phyloP scores from a whole-genome alignment of 1,140 invertebrate genomes.

The Campoletis sonorensis region DNA sequence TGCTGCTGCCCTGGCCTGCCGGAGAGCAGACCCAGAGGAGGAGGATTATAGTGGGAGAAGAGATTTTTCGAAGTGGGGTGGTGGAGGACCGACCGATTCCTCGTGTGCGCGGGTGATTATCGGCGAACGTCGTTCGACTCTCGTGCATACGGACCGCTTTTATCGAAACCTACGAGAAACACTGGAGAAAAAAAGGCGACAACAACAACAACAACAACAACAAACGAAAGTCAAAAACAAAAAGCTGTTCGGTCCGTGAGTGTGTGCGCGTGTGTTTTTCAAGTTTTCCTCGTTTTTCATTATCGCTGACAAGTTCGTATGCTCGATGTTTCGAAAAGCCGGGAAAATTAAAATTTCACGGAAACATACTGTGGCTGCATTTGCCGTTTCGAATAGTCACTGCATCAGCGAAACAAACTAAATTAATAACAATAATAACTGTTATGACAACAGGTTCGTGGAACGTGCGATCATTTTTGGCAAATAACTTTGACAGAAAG shows the following conservation, averaged over 20 bases:
- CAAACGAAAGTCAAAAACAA: background rate
- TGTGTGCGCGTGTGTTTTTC: background rate
- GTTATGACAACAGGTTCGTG: too few species aligned
- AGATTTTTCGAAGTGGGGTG: slow-evolving; percentile 38
- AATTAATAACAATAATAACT: too few species aligned
- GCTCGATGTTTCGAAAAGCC: too few species aligned
- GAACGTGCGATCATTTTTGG: too few species aligned
- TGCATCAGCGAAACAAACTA: too few species aligned
- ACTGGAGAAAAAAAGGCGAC: too few species aligned
- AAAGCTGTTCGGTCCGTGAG: background rate
- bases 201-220: too few species aligned
- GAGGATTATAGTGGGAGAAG: slow-evolving; percentile 38
- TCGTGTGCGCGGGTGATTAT: slow-evolving; percentile 57
- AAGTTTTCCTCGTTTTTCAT: background rate
- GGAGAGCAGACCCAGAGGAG: slow-evolving; percentile 44
- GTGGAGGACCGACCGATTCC: slow-evolving; percentile 59
- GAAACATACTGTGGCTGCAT: too few species aligned
- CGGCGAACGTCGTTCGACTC: slow-evolving; percentile 54
- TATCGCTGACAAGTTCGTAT: background rate
- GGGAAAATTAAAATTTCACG: too few species aligned
- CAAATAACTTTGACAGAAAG: too few species aligned
- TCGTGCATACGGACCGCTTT: slow-evolving; percentile 51
- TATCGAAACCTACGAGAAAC: slow-evolving; percentile 16
- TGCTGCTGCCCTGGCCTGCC: background rate
- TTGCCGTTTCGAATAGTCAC: too few species aligned